Percentiles rank a stretch among this genome's conserved stretches.
Conservation (phyloP, 1,140 invertebrate species). For the Calycopis cecrops region DNA sequence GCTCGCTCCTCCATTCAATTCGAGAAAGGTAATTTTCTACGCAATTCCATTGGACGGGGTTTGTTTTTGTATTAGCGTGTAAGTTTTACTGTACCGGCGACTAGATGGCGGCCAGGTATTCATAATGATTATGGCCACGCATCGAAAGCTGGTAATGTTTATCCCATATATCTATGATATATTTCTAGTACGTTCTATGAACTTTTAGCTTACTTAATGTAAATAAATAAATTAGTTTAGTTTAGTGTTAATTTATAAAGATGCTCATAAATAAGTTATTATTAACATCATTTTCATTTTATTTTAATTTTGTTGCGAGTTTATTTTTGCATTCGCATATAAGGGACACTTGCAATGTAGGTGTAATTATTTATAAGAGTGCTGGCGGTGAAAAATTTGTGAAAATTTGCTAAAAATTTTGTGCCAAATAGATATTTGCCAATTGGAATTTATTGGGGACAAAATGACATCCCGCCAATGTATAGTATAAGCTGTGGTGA, state of each 20-base stretch:
- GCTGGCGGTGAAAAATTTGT: constrained; percentile 27
- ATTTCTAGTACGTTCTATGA: constrained; percentile 95
- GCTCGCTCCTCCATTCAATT: constrained; percentile 58
- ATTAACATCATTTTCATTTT: constrained; percentile 12
- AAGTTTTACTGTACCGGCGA: constrained; percentile 64
- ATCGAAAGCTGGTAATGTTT: constrained; percentile 83
- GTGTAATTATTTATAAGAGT: constrained; percentile 25
- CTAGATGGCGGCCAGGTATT: constrained; percentile 41
- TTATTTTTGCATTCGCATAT: constrained; percentile 17
- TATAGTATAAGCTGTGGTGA: constrained; percentile 33
- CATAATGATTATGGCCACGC: constrained; percentile 29
- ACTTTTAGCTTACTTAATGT: constrained; percentile 74
- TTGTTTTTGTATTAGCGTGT: constrained; percentile 47
- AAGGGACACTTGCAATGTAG: constrained; percentile 48
- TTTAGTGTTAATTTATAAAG: constrained; percentile 4
- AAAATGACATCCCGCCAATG: constrained; percentile 54
- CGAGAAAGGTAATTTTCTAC: constrained; percentile 72
- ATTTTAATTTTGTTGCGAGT: constrained; percentile 12
- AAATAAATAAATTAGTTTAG: constrained; percentile 35
- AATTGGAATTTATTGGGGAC: constrained; percentile 60
- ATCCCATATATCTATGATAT: constrained; percentile 98
- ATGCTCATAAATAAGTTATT: constrained; percentile 8
- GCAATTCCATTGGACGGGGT: constrained; percentile 62
- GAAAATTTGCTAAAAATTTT: constrained; percentile 42
- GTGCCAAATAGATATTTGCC: constrained; percentile 64